Conservation (phyloP, 2,888 invertebrate genomes). For the Petrophora chlorosata region DNA sequence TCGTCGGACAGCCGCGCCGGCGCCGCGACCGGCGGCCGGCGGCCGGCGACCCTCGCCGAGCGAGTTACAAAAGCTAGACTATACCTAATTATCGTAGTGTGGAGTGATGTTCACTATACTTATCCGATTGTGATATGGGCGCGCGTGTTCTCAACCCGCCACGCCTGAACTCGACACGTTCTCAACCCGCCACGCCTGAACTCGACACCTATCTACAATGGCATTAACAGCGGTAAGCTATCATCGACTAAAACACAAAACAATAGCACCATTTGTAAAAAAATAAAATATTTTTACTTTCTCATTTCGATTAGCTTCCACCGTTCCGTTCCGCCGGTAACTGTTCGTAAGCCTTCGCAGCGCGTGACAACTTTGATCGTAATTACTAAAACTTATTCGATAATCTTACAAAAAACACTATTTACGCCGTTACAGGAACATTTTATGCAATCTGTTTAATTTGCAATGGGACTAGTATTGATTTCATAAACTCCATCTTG, state of each 20-base stretch:
- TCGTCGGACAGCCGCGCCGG: conserved; percentile 44
- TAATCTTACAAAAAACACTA: conserved; percentile 70
- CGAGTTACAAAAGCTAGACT: conserved; percentile 75
- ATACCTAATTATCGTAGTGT: conserved; percentile 55
- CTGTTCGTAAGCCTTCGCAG: conserved; percentile 48
- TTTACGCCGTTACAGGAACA: conserved; percentile 81
- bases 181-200: conserved; percentile 45
- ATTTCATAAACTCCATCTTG: conserved; percentile 60
- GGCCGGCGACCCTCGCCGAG: conserved; percentile 23
- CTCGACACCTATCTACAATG: conserved; percentile 53
- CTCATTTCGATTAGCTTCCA: conserved; percentile 57
- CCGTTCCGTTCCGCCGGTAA: conserved; percentile 33
- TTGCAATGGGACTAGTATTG: conserved; percentile 82
- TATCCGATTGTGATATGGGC: conserved; percentile 56
- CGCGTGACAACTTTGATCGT: conserved; percentile 42
- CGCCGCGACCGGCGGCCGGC: conserved; percentile 32
- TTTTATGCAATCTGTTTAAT: conserved; percentile 76
- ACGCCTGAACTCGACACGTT: conserved; percentile 39
- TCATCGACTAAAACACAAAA: conserved; percentile 76
- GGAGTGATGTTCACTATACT: conserved; percentile 41
- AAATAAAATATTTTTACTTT: conserved; percentile 65
- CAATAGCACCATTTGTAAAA: conserved; percentile 83
- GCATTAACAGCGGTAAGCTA: conserved; percentile 73
- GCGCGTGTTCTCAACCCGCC: conserved; percentile 51
- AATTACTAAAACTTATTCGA: conserved; percentile 60